Evolutionary conservation across 2,797 vertebrate genomes (phyloP).

Genomic region (Dromococcyx pavoninus): DNA sequence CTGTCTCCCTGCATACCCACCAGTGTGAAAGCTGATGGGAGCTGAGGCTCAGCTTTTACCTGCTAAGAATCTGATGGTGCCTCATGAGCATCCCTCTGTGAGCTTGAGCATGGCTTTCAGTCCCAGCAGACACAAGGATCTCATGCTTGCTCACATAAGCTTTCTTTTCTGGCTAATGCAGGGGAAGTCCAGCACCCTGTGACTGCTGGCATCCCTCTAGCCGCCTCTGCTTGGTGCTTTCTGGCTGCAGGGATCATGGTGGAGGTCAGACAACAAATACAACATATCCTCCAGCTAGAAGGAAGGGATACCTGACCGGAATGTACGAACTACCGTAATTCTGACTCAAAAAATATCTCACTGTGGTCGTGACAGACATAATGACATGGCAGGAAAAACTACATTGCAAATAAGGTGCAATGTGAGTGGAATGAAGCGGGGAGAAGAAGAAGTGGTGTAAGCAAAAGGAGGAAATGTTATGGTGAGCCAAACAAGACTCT

Average conservation of each 20-base stretch:
- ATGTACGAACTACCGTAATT: accelerated
- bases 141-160: accelerated
- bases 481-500: neutral
- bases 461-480: neutral
- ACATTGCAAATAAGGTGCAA: accelerated
- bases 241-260: neutral
- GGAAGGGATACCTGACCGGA: neutral
- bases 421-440: accelerated
- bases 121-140: neutral
- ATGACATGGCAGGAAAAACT: neutral
- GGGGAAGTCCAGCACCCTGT: neutral
- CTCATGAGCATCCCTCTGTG: neutral
- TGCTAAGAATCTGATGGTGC: neutral
- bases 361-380: accelerated
- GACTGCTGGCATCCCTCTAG: neutral
- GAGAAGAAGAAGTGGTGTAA: neutral
- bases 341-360: accelerated
- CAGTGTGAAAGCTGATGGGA: neutral
- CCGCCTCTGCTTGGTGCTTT: neutral
- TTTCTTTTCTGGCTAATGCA: neutral
- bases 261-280: neutral
- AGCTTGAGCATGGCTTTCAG: neutral
- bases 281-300: neutral
- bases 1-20: accelerated
- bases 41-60: neutral